Percentiles rank a stretch among this genome's conserved stretches.
These are phyloP conservation scores for Leptodactylus fallax DNA, from an alignment of 2,797 vertebrate genomes.

Conservation along the genomic window DNA sequence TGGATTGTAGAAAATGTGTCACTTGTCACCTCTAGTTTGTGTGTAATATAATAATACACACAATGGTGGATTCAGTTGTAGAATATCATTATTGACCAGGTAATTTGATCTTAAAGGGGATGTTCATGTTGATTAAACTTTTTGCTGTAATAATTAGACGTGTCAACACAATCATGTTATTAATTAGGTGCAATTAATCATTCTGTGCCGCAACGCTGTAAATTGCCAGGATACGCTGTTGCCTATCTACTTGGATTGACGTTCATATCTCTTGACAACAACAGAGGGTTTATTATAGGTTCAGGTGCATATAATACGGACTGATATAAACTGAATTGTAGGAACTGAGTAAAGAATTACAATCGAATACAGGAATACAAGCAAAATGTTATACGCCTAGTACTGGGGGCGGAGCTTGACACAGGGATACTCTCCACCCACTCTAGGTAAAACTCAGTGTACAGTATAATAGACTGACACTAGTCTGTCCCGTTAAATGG, in stretches of 20 bases:
- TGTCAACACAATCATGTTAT: slow-evolving; percentile 39
- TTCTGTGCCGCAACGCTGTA: not conserved
- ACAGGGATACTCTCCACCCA: no score
- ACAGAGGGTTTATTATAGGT: not conserved
- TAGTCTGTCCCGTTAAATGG: no score
- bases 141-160: slow-evolving; percentile 37
- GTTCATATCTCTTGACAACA: slow-evolving; percentile 11
- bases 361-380: not conserved
- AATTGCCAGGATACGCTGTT: not conserved
- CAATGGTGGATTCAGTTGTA: not conserved
- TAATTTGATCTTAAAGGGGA: slow-evolving; percentile 17
- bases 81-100: not conserved
- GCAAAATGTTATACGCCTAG: not conserved
- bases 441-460: no score
- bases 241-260: slow-evolving; percentile 10
- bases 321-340: not conserved
- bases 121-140: slow-evolving; percentile 46
- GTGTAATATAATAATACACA: not conserved
- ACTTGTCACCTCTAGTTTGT: no score
- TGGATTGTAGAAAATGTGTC: no score
- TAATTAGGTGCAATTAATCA: slow-evolving; percentile 42
- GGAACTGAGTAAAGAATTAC: not conserved
- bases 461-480: no score
- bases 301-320: not conserved
- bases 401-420: no score